These are phyloP conservation scores for Agelastica alni DNA, from an alignment of 2,888 invertebrate species.

Conservation along the genomic window DNA sequence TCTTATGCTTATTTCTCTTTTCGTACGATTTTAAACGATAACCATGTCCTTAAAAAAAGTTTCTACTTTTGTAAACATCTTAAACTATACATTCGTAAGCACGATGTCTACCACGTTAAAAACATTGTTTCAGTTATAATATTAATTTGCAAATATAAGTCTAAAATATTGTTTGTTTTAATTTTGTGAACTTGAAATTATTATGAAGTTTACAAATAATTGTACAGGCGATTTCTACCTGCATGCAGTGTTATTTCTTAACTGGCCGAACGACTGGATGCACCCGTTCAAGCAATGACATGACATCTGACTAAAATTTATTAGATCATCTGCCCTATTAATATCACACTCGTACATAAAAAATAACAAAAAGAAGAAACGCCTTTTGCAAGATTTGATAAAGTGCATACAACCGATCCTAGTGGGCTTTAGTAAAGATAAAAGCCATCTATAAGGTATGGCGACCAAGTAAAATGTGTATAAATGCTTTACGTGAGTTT, in stretches of 20 bases:
- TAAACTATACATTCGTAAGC: too few species aligned
- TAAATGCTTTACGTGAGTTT: conserved; percentile 63
- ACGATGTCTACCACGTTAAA: too few species aligned
- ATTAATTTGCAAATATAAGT: too few species aligned
- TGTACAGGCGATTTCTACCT: conserved; percentile 9
- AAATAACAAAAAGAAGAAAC: conserved; percentile 21
- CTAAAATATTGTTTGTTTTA: too few species aligned
- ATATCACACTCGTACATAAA: conserved; percentile 13
- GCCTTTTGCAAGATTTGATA: conserved; percentile 11
- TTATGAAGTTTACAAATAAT: too few species aligned
- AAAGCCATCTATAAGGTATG: conserved; percentile 43
- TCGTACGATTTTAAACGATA: too few species aligned
- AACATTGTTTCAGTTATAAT: too few species aligned
- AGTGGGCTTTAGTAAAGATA: conserved; percentile 31
- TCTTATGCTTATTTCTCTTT: too few species aligned
- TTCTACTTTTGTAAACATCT: too few species aligned
- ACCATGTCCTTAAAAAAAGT: too few species aligned
- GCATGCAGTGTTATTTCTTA: conserved; percentile 14
- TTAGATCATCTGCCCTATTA: conserved; percentile 17
- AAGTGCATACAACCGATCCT: conserved; percentile 20
- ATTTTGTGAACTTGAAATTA: too few species aligned
- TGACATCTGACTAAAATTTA: conserved; percentile 25
- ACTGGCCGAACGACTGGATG: conserved; percentile 11
- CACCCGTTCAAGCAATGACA: conserved; percentile 23
- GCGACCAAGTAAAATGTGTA: conserved; percentile 42